phyloP scores from a whole-genome alignment of 1,140 invertebrate species.

The Araneus ventricosus region DNA sequence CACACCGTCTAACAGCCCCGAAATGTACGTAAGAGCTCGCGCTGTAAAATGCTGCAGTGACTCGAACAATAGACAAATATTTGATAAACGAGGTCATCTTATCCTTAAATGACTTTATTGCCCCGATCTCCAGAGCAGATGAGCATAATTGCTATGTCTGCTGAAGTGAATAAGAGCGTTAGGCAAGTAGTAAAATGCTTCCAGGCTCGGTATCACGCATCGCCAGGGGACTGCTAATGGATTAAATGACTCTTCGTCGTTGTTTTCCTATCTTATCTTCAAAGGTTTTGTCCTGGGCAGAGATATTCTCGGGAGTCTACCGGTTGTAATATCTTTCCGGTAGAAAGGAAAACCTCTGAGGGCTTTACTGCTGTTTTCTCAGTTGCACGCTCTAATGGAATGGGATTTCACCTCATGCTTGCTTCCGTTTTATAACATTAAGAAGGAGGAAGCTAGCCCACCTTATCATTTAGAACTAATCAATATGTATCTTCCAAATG shows the following conservation, averaged over 20 bases:
- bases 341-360: constrained; percentile 49
- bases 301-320: constrained; percentile 32
- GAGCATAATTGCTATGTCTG: constrained; percentile 45
- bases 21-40: neutral
- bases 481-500: neutral
- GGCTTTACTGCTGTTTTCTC: constrained; percentile 14
- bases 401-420: constrained; percentile 34
- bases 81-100: constrained; percentile 41
- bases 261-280: constrained; percentile 49
- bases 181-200: constrained; percentile 44
- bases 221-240: constrained; percentile 50
- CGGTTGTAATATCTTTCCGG: constrained; percentile 37
- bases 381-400: constrained; percentile 32
- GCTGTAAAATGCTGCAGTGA: constrained; percentile 51
- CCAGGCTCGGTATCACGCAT: neutral
- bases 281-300: constrained; percentile 43
- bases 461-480: neutral
- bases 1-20: constrained; percentile 5
- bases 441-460: neutral
- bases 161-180: constrained; percentile 55
- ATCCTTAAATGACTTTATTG: constrained; percentile 64
- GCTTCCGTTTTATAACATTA: constrained; percentile 27
- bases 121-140: neutral
- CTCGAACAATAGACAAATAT: constrained; percentile 66
- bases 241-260: constrained; percentile 51